A percentile compares a stretch with the other conserved stretches of the same genome.
Conservation (phyloP, 2,113 vertebrate genomes). For the Apteryx mantelli region DNA sequence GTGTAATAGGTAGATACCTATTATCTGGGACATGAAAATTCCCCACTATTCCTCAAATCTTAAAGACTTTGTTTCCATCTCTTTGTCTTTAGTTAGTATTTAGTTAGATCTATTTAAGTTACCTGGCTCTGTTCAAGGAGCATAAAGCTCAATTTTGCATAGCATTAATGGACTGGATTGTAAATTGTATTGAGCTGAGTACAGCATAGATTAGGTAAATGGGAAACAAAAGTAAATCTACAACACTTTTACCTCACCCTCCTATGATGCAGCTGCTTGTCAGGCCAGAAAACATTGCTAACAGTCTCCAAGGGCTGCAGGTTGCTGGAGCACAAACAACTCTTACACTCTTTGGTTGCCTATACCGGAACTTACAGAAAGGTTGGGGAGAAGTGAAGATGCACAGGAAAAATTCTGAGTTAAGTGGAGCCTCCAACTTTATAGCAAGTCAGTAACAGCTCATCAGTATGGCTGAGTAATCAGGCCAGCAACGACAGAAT, state of each 20-base stretch:
- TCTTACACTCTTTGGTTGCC: neutral
- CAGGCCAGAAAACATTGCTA: neutral
- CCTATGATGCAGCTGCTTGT: neutral
- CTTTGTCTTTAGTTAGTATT: neutral
- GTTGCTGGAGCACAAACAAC: neutral
- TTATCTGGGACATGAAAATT: neutral
- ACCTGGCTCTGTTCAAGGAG: neutral
- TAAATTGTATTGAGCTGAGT: neutral
- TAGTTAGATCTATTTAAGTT: neutral
- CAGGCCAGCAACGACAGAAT: neutral
- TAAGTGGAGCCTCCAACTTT: neutral
- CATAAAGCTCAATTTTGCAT: neutral
- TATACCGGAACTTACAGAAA: neutral
- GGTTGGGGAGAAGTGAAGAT: neutral
- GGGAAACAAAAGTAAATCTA: neutral
- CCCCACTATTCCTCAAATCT: neutral
- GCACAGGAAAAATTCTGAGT: neutral
- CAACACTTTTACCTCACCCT: neutral
- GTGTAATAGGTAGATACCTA: neutral
- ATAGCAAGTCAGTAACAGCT: neutral
- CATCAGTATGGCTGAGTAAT: neutral
- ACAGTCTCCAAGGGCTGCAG: neutral
- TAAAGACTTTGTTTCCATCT: neutral
- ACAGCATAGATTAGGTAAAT: neutral
- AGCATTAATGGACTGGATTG: neutral